phyloP scores from a whole-genome alignment of 2,113 vertebrate species.

The Chloroceryle aenea region DNA sequence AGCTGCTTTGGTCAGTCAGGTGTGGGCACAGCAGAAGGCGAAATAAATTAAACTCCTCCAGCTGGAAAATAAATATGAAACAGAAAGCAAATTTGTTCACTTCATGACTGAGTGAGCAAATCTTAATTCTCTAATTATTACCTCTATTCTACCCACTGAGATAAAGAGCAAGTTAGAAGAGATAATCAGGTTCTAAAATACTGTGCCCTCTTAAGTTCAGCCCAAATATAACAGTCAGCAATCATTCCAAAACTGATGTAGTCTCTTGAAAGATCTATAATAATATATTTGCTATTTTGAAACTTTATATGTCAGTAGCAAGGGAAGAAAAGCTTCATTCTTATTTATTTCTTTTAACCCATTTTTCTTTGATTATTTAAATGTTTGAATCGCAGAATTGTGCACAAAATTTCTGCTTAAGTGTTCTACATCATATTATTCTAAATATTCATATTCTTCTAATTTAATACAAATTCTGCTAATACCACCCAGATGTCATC shows the following conservation, averaged over 20 bases:
- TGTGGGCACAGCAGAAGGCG: constrained; percentile 63
- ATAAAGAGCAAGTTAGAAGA: constrained; percentile 74
- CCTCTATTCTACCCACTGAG: constrained; percentile 67
- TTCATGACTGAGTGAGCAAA: constrained; percentile 66
- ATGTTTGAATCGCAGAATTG: background rate
- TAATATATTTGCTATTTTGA: background rate
- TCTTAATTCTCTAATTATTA: constrained; percentile 79
- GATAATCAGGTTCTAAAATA: constrained; percentile 72
- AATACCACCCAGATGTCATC: constrained; percentile 38
- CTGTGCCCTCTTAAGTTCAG: constrained; percentile 49
- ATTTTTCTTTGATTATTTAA: background rate
- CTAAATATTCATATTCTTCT: constrained; percentile 29
- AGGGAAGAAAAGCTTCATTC: background rate
- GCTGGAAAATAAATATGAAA: constrained; percentile 79
- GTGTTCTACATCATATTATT: background rate
- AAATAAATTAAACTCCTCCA: constrained; percentile 78
- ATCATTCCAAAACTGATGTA: background rate
- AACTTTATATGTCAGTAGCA: background rate
- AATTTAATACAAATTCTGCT: constrained; percentile 56
- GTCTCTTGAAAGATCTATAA: constrained; percentile 23
- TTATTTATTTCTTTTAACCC: background rate
- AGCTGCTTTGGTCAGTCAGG: constrained; percentile 53
- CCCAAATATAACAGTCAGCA: constrained; percentile 55
- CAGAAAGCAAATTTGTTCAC: constrained; percentile 62
- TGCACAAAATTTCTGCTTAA: background rate